Evolutionary conservation across 2,797 vertebrate genomes (phyloP).

Genomic region (Meda fulgida): DNA sequence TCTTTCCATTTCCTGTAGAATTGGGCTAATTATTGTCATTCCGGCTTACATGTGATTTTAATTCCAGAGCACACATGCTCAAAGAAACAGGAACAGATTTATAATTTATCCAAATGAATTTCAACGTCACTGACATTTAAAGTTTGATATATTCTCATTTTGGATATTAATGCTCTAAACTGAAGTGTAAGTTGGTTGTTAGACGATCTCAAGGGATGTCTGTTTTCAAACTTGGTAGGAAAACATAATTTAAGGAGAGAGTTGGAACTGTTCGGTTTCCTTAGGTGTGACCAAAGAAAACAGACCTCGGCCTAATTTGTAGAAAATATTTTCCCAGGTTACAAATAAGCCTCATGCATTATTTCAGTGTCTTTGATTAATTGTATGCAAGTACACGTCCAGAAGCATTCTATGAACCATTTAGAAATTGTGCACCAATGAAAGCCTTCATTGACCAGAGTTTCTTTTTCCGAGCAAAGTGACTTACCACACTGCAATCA

Average conservation of each 20-base stretch:
- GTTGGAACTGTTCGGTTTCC: neutral
- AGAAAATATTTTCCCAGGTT: constrained; percentile 15
- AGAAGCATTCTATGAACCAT: constrained; percentile 5
- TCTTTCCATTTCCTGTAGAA: constrained; percentile 32
- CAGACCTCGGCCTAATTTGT: neutral
- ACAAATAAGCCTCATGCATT: constrained; percentile 20
- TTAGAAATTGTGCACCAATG: constrained; percentile 30
- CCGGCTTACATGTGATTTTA: constrained; percentile 38
- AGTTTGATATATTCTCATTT: neutral
- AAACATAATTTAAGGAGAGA: constrained; percentile 21
- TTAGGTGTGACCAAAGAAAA: constrained; percentile 37
- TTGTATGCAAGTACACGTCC: constrained; percentile 21
- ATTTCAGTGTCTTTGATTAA: constrained; percentile 33
- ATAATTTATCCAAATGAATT: neutral
- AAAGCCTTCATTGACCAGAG: constrained; percentile 42
- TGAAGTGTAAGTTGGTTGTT: constrained; percentile 1
- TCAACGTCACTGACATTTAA: neutral
- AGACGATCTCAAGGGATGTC: neutral
- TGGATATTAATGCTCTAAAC: neutral
- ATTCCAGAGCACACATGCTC: constrained; percentile 29
- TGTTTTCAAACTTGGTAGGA: constrained; percentile 13
- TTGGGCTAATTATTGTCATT: constrained; percentile 42
- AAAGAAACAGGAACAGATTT: constrained; percentile 1
- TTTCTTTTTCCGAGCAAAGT: constrained; percentile 41
- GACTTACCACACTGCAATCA: constrained; percentile 59